A percentile compares a stretch with the other conserved stretches of the same genome.
Evolutionary conservation across 2,797 vertebrate genomes (phyloP).

Genomic region (Danio tinwini): DNA sequence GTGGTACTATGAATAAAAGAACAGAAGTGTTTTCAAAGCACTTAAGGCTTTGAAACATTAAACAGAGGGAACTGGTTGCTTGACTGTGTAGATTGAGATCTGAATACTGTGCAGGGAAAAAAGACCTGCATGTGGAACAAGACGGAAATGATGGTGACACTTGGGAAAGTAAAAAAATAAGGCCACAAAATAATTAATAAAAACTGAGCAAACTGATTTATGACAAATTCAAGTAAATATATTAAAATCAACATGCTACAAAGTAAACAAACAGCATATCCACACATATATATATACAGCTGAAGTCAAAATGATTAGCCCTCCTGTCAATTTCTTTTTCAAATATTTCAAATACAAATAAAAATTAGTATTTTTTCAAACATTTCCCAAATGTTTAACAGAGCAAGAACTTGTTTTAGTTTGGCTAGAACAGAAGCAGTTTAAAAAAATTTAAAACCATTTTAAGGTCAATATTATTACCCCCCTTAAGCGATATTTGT

Average conservation of each 20-base stretch:
- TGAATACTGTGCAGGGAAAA: neutral
- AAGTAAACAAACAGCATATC: neutral
- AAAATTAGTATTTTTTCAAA: too few relatives aligned
- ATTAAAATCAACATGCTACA: neutral
- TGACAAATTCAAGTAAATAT: neutral
- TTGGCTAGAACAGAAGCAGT: too few relatives aligned
- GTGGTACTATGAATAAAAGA: conserved; percentile 37
- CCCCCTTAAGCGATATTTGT: too few relatives aligned
- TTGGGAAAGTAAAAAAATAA: neutral
- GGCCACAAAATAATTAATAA: neutral
- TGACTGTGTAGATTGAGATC: conserved; percentile 10
- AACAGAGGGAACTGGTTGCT: conserved; percentile 24
- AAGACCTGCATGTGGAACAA: neutral
- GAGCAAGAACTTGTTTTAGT: too few relatives aligned
- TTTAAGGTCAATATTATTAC: too few relatives aligned
- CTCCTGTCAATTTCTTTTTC: too few relatives aligned
- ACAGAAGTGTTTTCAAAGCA: conserved; percentile 29
- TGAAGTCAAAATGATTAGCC: too few relatives aligned
- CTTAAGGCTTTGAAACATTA: conserved; percentile 38
- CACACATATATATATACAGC: too few relatives aligned
- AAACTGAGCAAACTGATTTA: neutral
- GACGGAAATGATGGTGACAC: conserved; percentile 3
- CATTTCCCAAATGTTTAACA: too few relatives aligned
- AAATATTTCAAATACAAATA: too few relatives aligned
- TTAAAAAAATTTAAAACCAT: too few relatives aligned